Evolutionary conservation across 2,113 vertebrate species (phyloP).

Genomic region (Notechis scutatus): DNA sequence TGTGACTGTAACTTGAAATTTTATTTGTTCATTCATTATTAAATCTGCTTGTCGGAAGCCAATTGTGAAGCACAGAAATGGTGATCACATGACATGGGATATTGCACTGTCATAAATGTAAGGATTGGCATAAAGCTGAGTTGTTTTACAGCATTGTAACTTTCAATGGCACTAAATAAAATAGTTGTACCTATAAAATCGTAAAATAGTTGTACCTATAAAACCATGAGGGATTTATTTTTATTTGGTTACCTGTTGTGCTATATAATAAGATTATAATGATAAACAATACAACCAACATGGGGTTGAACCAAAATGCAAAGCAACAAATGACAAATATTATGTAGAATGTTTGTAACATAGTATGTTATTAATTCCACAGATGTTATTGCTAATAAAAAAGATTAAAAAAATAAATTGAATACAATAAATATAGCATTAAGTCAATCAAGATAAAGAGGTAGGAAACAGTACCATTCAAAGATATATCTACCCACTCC

Average conservation of each 20-base stretch:
- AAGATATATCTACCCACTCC: constrained; percentile 35
- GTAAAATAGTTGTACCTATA: constrained; percentile 6
- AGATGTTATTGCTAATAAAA: constrained; percentile 55
- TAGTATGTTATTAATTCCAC: constrained; percentile 41
- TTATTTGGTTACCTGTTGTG: background rate
- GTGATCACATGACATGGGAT: background rate
- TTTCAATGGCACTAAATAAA: background rate
- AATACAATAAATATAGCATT: constrained; percentile 49
- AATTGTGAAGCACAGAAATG: background rate
- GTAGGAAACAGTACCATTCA: constrained; percentile 39
- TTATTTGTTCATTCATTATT: background rate
- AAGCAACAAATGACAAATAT: constrained; percentile 51
- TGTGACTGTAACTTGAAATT: background rate
- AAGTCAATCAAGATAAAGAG: constrained; percentile 53
- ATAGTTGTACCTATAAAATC: constrained; percentile 17
- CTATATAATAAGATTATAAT: constrained; percentile 21
- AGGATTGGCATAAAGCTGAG: background rate
- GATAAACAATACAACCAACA: constrained; percentile 34
- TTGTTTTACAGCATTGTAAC: background rate
- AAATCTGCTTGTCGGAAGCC: background rate
- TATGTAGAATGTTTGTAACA: constrained; percentile 36
- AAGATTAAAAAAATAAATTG: constrained; percentile 57
- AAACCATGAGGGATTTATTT: constrained; percentile 49
- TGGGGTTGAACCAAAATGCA: constrained; percentile 42
- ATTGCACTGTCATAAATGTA: background rate